These are phyloP conservation scores for Drosophila nigricruria DNA, from an alignment of 2,888 invertebrate genomes.

Conservation along the genomic window DNA sequence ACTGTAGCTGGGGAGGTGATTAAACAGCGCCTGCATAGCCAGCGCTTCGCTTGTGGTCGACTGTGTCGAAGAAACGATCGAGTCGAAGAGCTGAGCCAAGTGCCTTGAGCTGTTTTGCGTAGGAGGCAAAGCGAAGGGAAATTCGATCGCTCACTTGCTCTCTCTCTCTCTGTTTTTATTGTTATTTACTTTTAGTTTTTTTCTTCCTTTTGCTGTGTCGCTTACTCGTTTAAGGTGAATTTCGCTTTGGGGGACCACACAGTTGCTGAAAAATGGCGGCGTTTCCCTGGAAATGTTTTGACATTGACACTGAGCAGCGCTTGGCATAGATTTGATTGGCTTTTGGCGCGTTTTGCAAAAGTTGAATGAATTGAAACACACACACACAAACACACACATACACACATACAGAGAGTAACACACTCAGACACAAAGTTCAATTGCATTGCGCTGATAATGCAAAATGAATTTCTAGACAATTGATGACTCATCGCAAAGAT, in stretches of 20 bases:
- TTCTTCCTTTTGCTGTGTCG: constrained; percentile 60
- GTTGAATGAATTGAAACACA: constrained; percentile 59
- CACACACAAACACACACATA: constrained; percentile 11
- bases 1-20: constrained; percentile 65
- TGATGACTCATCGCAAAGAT: constrained; percentile 35
- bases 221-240: constrained; percentile 69
- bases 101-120: constrained; percentile 37
- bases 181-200: constrained; percentile 39
- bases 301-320: constrained; percentile 43
- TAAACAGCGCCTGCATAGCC: constrained; percentile 46
- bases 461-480: constrained; percentile 53
- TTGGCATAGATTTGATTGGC: constrained; percentile 37
- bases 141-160: constrained; percentile 24
- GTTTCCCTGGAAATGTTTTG: constrained; percentile 35
- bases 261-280: constrained; percentile 57
- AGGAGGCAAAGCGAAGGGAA: constrained; percentile 58
- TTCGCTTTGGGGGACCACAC: constrained; percentile 58
- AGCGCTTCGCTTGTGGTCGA: constrained; percentile 44
- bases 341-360: constrained; percentile 69
- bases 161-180: constrained; percentile 17
- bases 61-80: constrained; percentile 18
- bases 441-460: constrained; percentile 75
- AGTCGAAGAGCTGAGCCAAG: constrained; percentile 4
- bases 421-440: constrained; percentile 48
- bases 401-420: constrained; percentile 4